Base-by-base conservation (phyloP, 2,113 vertebrate genomes). In the Lamprotornis superbus region DNA sequence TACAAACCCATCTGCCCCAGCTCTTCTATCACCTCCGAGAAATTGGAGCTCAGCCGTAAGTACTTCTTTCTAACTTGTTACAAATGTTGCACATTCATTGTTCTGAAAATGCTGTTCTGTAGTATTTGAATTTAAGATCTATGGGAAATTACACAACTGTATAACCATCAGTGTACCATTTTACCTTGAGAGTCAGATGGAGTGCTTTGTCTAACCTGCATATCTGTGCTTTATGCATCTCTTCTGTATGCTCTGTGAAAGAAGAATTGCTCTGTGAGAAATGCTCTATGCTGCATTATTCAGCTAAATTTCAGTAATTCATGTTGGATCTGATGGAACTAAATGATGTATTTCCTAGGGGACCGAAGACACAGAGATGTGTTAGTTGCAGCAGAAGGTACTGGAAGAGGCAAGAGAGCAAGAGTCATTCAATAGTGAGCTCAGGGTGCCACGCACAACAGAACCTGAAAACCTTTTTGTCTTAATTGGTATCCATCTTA, bases 11-110 rank as follows among this genome's bases (percentile, higher is more conserved):
- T 82, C 98, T 99, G 70, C 99, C 99, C 25, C 99, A 99, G 94
- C 99, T 99, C 74, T 99, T 99, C 87, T 99, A 99, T 96, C 99
- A 99, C 95, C 98, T 99, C 15, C 96, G 98, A 83, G 99, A 99
- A 98, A 99, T 99, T 15, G 99, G 98, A 49, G 99, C 99, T n/a
- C 99, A 99, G 96, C 99, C 99, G 99, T 99, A 97, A 98, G 99
- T 98, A 89, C 49, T 92, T 96, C 69, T 25, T 69, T 86, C 50
- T 68, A n/a, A 31, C n/a, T 59, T 90, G 19, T 24, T 47, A 49
- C n/a, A 75, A 10, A 23, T 39, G 23, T 35, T 94, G n/a, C 42
- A 68, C 39, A 37, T 75, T 40, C 18, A 61, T 50, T 80, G 6
- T 60, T 81, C 59, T 90, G 57, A 71, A 92, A 82, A 64, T 53